Base-by-base conservation (phyloP, 1,140 invertebrate genomes). In the Propsilocerus akamusi region DNA sequence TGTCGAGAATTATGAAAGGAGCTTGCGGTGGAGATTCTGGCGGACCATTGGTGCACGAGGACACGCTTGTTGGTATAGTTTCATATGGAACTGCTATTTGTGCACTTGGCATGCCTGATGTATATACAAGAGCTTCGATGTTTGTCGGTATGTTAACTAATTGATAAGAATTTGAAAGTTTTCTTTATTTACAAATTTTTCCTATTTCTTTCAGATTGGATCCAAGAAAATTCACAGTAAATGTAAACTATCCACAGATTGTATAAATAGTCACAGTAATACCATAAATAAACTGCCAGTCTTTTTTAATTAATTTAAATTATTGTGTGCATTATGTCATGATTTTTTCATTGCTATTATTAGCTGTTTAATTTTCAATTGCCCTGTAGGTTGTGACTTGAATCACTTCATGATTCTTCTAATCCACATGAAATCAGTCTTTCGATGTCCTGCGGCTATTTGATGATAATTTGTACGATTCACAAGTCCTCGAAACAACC, bases 401-500 rank as follows among this genome's bases (percentile, higher is more conserved):
- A n/a, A n/a, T n/a, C n/a, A n/a, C n/a, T n/a, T n/a, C n/a, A n/a
- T n/a, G n/a, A n/a, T n/a, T n/a, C n/a, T n/a, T n/a, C 6, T 37
- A 37, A 37, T 37, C 34, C 34, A 37, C 20, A 37, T 37, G 34
- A 37, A n/a, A n/a, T n/a, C n/a, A n/a, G n/a, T n/a, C n/a, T n/a
- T n/a, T n/a, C n/a, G n/a, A n/a, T n/a, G n/a, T n/a, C n/a, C n/a
- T 14, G 14, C 2, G 14, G 10, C 34, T 37, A 12, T 4, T 17
- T n/a, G 10, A 37, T 14, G n/a, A 37, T 37, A 17, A 37, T 37
- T 30, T 37, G 14, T 37, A 17, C 20, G 20, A 37, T 37, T 37
- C 20, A 37, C 20, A n/a, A n/a, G 7, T 17, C 20, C 34, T 37
- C 14, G 3, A 37, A n/a, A 37, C 34, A 17, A 30, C 14, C 10